Percentiles rank a stretch among this genome's conserved stretches.
phyloP scores from a whole-genome alignment of 2,113 vertebrate genomes.

The Nyctereutes procyonoides region DNA sequence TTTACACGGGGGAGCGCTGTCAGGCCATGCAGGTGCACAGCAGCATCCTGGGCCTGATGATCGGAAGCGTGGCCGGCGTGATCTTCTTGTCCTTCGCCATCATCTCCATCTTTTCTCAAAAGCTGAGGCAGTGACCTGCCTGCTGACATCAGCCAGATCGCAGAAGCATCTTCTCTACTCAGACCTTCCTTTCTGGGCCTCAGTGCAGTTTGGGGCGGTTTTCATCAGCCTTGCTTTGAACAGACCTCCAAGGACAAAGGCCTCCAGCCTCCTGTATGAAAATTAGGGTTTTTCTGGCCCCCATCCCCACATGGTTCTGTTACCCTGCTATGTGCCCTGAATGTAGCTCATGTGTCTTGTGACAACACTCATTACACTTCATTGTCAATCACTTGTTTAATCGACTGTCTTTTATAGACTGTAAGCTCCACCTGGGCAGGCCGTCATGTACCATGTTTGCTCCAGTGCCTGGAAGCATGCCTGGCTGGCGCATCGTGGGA shows the following conservation, averaged over 20 bases:
- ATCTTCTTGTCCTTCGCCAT: conserved; percentile 78
- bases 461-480: fast-evolving
- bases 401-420: background rate
- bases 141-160: fast-evolving
- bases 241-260: background rate
- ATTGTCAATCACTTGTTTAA: background rate
- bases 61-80: conserved; percentile 78
- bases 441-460: fast-evolving
- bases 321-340: background rate
- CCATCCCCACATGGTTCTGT: fast-evolving
- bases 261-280: background rate
- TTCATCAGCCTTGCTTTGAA: background rate
- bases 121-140: background rate
- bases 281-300: background rate
- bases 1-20: conserved; percentile 86
- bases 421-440: background rate
- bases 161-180: background rate
- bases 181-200: background rate
- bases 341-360: background rate
- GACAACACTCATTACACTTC: background rate
- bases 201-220: fast-evolving
- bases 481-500: background rate
- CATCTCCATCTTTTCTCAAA: conserved; percentile 77
- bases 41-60: conserved; percentile 79
- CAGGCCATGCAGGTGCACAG: conserved; percentile 83